A percentile compares a stretch with the other conserved stretches of the same genome.
These are phyloP conservation scores for Rhineura floridana DNA, from an alignment of 2,113 vertebrate species.

Conservation along the genomic window DNA sequence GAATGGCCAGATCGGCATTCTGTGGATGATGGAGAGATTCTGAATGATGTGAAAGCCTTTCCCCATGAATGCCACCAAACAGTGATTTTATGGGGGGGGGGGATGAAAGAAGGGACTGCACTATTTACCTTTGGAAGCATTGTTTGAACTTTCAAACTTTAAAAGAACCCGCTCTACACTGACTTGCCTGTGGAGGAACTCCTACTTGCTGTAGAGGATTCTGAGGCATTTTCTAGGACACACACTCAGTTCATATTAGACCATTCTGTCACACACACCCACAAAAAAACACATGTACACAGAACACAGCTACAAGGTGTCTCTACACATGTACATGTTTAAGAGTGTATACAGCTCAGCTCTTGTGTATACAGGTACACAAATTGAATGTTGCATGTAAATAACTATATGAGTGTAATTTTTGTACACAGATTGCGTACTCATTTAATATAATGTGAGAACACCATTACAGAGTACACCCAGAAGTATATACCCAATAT, in stretches of 20 bases:
- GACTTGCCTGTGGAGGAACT: background rate
- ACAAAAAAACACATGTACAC: too few species aligned
- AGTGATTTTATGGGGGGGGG: background rate
- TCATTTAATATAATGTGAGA: too few species aligned
- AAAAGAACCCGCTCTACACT: background rate
- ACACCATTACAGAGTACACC: too few species aligned
- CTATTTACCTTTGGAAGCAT: background rate
- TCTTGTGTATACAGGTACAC: too few species aligned
- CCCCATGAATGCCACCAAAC: background rate
- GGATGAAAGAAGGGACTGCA: too few species aligned
- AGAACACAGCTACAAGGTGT: too few species aligned
- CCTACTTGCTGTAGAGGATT: background rate
- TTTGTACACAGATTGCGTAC: too few species aligned
- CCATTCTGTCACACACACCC: background rate
- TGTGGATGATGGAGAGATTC: conserved; percentile 13
- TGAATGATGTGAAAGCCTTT: conserved; percentile 1
- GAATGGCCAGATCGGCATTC: background rate
- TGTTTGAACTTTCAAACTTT: background rate
- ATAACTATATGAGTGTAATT: too few species aligned
- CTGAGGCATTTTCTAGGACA: background rate
- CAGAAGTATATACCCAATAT: background rate
- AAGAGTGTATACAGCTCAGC: too few species aligned
- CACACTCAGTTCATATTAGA: background rate
- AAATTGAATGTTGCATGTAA: too few species aligned
- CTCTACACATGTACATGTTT: too few species aligned